Conservation (phyloP, 2,113 vertebrate genomes). For the Rana temporaria region DNA sequence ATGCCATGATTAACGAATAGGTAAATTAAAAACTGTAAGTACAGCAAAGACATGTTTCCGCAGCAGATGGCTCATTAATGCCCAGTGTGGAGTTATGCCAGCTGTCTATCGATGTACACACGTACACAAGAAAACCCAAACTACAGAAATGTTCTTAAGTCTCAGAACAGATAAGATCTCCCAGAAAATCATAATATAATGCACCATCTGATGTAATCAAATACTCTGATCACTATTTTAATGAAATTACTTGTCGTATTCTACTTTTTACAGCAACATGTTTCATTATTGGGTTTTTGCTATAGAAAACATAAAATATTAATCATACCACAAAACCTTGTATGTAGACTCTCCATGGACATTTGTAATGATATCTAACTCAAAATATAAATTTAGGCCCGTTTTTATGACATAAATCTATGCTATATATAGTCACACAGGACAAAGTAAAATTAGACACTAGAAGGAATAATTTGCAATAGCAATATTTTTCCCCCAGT, state of each 20-base stretch:
- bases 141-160: neutral
- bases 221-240: neutral
- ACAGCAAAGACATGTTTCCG: constrained; percentile 19
- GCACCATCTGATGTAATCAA: neutral
- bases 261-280: neutral
- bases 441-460: too few relatives aligned
- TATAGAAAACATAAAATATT: neutral
- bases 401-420: too few relatives aligned
- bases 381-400: too few relatives aligned
- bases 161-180: neutral
- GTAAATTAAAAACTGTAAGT: constrained; percentile 8
- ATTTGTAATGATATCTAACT: too few relatives aligned
- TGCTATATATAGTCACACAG: too few relatives aligned
- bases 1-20: constrained; percentile 22
- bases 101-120: neutral
- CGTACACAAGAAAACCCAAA: neutral
- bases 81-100: neutral
- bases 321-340: too few relatives aligned
- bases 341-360: too few relatives aligned
- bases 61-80: constrained; percentile 32
- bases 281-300: too few relatives aligned
- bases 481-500: too few relatives aligned
- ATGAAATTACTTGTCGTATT: neutral
- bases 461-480: too few relatives aligned
- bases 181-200: neutral